Conservation (phyloP, 2,888 invertebrate species). For the Hyalella azteca region DNA sequence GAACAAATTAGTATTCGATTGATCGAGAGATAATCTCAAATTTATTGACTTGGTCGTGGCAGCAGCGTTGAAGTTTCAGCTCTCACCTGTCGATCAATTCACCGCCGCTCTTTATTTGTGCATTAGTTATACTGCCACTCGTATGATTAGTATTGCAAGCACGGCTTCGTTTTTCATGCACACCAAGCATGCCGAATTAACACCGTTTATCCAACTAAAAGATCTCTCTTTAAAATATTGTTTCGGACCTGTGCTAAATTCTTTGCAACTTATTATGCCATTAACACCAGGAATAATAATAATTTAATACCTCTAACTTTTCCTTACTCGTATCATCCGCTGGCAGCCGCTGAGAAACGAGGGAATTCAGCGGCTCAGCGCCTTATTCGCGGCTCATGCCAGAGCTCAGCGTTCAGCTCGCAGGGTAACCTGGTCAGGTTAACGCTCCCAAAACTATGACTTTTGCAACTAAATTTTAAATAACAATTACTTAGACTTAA, state of each 20-base stretch:
- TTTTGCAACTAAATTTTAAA: no score
- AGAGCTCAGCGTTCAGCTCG: no score
- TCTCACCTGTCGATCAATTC: background rate
- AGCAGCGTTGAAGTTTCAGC: conserved; percentile 22
- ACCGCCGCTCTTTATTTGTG: background rate
- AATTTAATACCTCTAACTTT: conserved; percentile 32
- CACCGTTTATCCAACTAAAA: conserved; percentile 32
- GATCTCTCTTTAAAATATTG: conserved; percentile 37
- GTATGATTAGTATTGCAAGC: conserved; percentile 2
- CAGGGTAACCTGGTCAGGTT: no score
- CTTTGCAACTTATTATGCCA: conserved; percentile 27
- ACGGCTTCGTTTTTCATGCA: background rate
- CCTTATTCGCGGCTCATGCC: no score
- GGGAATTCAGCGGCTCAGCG: no score
- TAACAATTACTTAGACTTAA: no score
- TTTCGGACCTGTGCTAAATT: conserved; percentile 34
- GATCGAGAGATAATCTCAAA: conserved; percentile 32
- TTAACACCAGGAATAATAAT: conserved; percentile 34
- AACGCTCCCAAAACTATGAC: no score
- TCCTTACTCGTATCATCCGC: conserved; percentile 28
- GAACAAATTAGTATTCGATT: conserved; percentile 32
- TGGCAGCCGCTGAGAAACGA: conserved; percentile 18
- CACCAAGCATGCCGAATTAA: background rate
- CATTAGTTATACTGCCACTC: background rate
- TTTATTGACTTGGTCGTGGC: conserved; percentile 29